Conservation (phyloP, 2,888 invertebrate genomes). For the Oscheius myriophilus region DNA sequence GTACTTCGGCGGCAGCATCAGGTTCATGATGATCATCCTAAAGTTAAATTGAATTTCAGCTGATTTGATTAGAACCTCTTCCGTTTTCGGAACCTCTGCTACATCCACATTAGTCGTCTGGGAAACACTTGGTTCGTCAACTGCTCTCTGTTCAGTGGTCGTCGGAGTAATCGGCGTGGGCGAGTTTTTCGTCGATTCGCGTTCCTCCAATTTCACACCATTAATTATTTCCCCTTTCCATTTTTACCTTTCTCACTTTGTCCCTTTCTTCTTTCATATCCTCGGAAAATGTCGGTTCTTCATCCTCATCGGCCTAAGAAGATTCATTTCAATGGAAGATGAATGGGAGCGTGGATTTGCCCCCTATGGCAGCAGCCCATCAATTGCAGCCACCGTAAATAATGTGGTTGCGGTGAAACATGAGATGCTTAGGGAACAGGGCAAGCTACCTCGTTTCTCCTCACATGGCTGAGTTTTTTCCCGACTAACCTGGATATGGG, state of each 20-base stretch:
- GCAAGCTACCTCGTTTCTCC: too few relatives aligned
- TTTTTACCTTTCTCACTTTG: constrained; percentile 33
- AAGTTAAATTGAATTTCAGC: background rate
- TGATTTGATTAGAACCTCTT: background rate
- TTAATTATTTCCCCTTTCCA: background rate
- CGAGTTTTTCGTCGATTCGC: constrained; percentile 5
- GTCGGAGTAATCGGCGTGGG: background rate
- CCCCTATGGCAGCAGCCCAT: too few relatives aligned
- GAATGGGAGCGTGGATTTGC: too few relatives aligned
- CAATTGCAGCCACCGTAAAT: too few relatives aligned
- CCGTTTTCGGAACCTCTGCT: background rate
- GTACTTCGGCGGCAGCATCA: constrained; percentile 8
- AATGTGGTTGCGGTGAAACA: constrained; percentile 1
- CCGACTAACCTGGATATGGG: constrained; percentile 1
- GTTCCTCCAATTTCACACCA: background rate
- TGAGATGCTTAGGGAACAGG: constrained; percentile 6
- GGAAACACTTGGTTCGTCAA: background rate
- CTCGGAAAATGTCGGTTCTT: constrained; percentile 53
- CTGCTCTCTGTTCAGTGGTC: background rate
- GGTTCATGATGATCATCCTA: too few relatives aligned
- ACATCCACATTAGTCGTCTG: too few relatives aligned
- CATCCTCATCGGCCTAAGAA: constrained; percentile 42
- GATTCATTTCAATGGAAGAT: background rate
- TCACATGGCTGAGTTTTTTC: background rate
- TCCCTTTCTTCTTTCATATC: constrained; percentile 56